A percentile compares a stretch with the other conserved stretches of the same genome.
Conservation (phyloP, 2,113 vertebrate genomes). For the Centropristis striata region DNA sequence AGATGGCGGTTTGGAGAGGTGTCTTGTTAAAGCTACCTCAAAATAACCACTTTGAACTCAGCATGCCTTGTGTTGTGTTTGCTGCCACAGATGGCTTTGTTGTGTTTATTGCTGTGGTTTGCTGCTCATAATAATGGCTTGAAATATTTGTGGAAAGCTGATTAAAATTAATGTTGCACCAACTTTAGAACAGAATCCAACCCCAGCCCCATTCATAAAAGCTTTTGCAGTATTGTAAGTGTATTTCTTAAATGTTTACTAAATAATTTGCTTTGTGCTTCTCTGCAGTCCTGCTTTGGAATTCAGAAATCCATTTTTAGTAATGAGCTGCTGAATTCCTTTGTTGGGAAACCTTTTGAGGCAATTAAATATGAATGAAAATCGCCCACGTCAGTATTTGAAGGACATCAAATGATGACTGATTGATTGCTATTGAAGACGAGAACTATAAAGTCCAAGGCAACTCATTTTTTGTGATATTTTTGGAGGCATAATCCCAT, state of each 20-base stretch:
- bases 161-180: slow-evolving; percentile 29
- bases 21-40: slow-evolving; percentile 19
- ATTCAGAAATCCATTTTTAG: slow-evolving; percentile 44
- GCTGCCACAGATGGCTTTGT: slow-evolving; percentile 44
- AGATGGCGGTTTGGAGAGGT: background rate
- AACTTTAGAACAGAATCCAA: background rate
- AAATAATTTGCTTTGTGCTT: background rate
- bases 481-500: background rate
- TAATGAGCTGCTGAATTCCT: slow-evolving; percentile 50
- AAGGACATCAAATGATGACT: background rate
- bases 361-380: slow-evolving; percentile 56
- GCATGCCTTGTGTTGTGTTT: slow-evolving; percentile 7
- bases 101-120: slow-evolving; percentile 18
- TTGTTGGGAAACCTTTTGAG: slow-evolving; percentile 48
- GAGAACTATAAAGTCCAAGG: background rate
- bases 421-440: background rate
- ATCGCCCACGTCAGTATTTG: slow-evolving; percentile 7
- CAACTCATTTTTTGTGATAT: background rate
- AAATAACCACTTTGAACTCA: slow-evolving; percentile 46
- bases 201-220: background rate
- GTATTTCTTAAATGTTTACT: background rate
- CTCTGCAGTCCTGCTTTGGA: slow-evolving; percentile 8
- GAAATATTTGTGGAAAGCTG: slow-evolving; percentile 14
- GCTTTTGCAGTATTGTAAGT: background rate
- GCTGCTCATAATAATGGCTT: slow-evolving; percentile 13